Evolutionary conservation across 2,888 invertebrate species (phyloP), one percentile per base, ranked within the genome.

Genomic region (Hyalella azteca): DNA sequence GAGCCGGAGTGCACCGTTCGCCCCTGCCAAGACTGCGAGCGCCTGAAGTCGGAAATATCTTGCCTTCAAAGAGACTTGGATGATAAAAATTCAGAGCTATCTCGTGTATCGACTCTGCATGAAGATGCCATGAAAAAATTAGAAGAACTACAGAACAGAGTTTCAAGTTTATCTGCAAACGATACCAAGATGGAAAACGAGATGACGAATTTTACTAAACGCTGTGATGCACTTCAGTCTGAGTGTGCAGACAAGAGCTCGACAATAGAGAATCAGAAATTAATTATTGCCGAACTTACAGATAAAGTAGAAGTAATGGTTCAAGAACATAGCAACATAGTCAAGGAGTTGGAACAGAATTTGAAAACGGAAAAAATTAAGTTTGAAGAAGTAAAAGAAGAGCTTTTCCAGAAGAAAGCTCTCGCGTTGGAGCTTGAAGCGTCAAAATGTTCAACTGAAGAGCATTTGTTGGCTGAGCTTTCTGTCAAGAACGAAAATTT

Each of bases 401-500:
- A 66, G 36, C 7, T 66, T 66, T 1, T 15, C 19, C 36, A 36
- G 11, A 4, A 66, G 19, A 7, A 45, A 9, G 45, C 9, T 9
- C 9, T 45, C 45, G 15, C 9, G 9, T 9, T 15, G 45, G 11
- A 45, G 45, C 45, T 45, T 9, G 45, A 36, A n/a, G 19, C 7
- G 11, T 32, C 3, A 9, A 66, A 66, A n/a, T 32, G 29, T 11
- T 66, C 66, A 1, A 2, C 22, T 7, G 1, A 29, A 36, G 66
- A 66, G 1, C 36, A 36, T 36, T 19, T 66, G 7, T 36, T 66
- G 32, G 36, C 66, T 66, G 66, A 66, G 36, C 19, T 66, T 7
- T 4, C 36, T 66, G 66, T 36, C 15, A 66, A 66, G 19, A 66
- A 36, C 66, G 66, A 11, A 15, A 66, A 66, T 36, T 66, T 66